Evolutionary conservation across 2,888 invertebrate species (phyloP), one percentile per base, ranked within the genome.

Genomic region (Xestia sexstrigata): DNA sequence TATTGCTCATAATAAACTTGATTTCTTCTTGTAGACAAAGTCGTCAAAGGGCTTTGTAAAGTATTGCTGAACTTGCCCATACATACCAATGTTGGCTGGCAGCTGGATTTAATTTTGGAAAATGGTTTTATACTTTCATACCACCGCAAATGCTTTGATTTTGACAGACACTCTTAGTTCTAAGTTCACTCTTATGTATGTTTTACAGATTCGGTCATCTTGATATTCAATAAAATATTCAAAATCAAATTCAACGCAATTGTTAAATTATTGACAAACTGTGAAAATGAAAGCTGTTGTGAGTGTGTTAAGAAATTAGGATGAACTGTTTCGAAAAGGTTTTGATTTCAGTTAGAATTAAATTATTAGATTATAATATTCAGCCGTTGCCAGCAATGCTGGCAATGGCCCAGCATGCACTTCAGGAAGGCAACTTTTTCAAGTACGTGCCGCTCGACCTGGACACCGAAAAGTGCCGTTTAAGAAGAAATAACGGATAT

Each of bases 211-310:
- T 26, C 68, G 0, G 0, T n/a, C 4, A 55, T n/a, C 26, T 63
- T 15, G 1, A n/a, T 39, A 55, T 47, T 30, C n/a, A 55, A 20
- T 47, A 11, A 69, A 30, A n/a, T n/a, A n/a, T n/a, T n/a, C n/a
- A n/a, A n/a, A 35, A 17, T 78, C 17, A 6, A 39, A 47, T 55
- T 39, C 0, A 35, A 68, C 15, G 9, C 20, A 26, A 35, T 67
- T 0, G 1, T 20, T 35, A 20, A 39, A 63, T 65, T 17, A 42
- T 65, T 58, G 5, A 63, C 45, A 11, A 58, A 35, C 17, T 45
- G n/a, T 68, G 23, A 69, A 73, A 65, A 78, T 47, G 15, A 70
- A 70, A 71, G 78, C 47, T 66, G 30, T 66, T 78, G 78, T 47
- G 60, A 67, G 2, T 76, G 35, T 55, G 15, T 15, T 11, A 47